Evolutionary conservation across 2,888 invertebrate genomes (phyloP), one percentile per base, ranked within the genome.

Genomic region (Noctua pronuba): DNA sequence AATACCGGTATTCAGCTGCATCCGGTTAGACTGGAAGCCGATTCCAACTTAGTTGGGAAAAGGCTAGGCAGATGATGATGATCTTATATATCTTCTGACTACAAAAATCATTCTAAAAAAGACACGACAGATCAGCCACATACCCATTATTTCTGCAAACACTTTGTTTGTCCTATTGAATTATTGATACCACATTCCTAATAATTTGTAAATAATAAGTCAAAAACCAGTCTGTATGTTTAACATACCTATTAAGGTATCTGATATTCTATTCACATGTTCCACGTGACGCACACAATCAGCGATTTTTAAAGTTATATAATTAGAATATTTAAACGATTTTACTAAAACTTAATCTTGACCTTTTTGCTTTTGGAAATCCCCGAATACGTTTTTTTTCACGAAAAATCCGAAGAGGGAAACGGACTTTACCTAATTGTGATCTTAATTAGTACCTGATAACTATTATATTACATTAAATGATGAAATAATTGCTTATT

Each of bases 351-450:
- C 41, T 52, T 24, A 35, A 64, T 74, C 46, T 46, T 66, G 41
- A 38, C 24, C 52, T 62, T 80, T 77, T 62, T 60, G 31, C 46
- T 13, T 18, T 46, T 76, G 62, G 71, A 77, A 83, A 82, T 82
- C 44, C 66, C 71, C 66, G n/a, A 46, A 46, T 1, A 38, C 16
- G 10, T 24, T 46, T 16, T 80, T 80, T 46, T 46, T 70, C n/a
- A 41, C 64, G 18, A 67, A 66, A 35, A 28, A 55, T 38, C 65
- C 3, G 0, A 70, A 31, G 16, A 68, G n/a, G 28, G 21, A 41
- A 62, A 75, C 38, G 13, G 35, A 38, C 24, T 35, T 31, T 49
- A 52, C n/a, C 10, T 62, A 78, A 71, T 55, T n/a, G 18, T 10
- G 49, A 28, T 31, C 55, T 28, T 64, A 68, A 46, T 74, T 64